Percentiles rank a stretch among this genome's conserved stretches.
phyloP scores from a whole-genome alignment of 2,888 invertebrate species.

The Venustoraphidia nigricollis region DNA sequence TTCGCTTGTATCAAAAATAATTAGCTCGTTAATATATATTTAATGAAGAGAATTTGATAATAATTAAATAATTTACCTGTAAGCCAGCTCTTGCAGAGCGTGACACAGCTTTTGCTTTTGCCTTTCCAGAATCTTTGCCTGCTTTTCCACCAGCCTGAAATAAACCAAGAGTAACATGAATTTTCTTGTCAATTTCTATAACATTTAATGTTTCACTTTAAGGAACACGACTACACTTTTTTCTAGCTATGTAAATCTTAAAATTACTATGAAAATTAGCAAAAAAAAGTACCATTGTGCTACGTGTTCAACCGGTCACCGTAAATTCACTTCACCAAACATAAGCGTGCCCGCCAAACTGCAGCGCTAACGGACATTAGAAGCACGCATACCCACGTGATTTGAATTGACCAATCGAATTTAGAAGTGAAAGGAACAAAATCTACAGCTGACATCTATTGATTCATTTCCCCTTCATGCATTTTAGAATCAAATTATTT shows the following conservation, averaged over 20 bases:
- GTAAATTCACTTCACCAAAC: constrained; percentile 18
- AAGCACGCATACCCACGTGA: constrained; percentile 24
- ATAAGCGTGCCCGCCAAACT: constrained; percentile 25
- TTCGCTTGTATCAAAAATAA: constrained; percentile 1
- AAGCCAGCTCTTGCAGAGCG: constrained; percentile 97
- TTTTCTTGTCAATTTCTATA: constrained; percentile 21
- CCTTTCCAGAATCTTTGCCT: constrained; percentile 99
- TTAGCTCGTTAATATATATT: not conserved
- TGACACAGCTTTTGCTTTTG: constrained; percentile 98
- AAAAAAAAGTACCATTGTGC: constrained; percentile 30
- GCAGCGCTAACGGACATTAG: constrained; percentile 15
- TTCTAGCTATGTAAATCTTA: too few relatives aligned
- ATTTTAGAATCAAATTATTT: too few relatives aligned
- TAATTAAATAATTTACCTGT: constrained; percentile 52
- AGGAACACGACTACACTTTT: constrained; percentile 23
- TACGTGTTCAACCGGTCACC: constrained; percentile 16
- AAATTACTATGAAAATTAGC: not conserved
- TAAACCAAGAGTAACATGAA: constrained; percentile 37
- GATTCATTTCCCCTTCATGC: constrained; percentile 1
- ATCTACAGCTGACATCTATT: constrained; percentile 8
- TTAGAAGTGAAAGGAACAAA: not conserved
- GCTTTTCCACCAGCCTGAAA: constrained; percentile 99
- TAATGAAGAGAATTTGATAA: constrained; percentile 2
- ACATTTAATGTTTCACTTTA: too few relatives aligned
- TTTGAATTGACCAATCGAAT: constrained; percentile 19